phyloP scores from a whole-genome alignment of 53 echinoderm and acorn worm species.

The Pentamera pediparva region DNA sequence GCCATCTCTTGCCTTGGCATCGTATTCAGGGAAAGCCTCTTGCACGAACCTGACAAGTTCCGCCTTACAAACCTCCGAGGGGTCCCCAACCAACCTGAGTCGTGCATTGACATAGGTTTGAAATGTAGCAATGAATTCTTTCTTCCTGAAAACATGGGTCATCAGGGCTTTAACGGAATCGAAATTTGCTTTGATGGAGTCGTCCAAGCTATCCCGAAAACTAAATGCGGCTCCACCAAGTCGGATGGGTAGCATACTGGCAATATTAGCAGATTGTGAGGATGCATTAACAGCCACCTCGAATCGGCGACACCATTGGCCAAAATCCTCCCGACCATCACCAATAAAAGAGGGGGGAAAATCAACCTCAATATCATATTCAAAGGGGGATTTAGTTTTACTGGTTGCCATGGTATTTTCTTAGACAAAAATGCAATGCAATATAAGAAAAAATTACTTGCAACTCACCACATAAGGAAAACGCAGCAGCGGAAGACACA shows the following conservation, averaged over 20 bases:
- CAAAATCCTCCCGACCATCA: slow-evolving; percentile 45
- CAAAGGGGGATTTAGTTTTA: not conserved
- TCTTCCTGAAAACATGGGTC: not conserved
- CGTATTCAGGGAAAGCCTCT: slow-evolving; percentile 8
- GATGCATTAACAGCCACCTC: slow-evolving; percentile 38
- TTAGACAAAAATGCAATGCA: too few species aligned
- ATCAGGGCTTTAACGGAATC: not conserved
- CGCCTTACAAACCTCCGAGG: slow-evolving; percentile 21
- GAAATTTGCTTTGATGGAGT: slow-evolving; percentile 1
- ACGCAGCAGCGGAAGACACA: too few species aligned
- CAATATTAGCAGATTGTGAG: not conserved
- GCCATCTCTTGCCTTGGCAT: not conserved
- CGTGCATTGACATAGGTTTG: slow-evolving; percentile 4
- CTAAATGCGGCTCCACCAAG: slow-evolving; percentile 29
- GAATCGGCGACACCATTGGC: slow-evolving; percentile 39
- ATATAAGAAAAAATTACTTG: too few species aligned
- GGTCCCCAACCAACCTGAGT: not conserved
- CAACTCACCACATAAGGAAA: too few species aligned
- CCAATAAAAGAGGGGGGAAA: slow-evolving; percentile 45
- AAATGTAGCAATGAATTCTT: slow-evolving; percentile 9
- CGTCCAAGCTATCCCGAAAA: slow-evolving; percentile 25
- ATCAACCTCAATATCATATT: not conserved
- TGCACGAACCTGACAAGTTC: not conserved
- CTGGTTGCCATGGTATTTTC: not conserved
- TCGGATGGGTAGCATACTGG: not conserved